Percentiles rank a stretch among this genome's conserved stretches.
These are phyloP conservation scores for Amphipyra tragopoginis DNA, from an alignment of 2,888 invertebrate species.

Conservation along the genomic window DNA sequence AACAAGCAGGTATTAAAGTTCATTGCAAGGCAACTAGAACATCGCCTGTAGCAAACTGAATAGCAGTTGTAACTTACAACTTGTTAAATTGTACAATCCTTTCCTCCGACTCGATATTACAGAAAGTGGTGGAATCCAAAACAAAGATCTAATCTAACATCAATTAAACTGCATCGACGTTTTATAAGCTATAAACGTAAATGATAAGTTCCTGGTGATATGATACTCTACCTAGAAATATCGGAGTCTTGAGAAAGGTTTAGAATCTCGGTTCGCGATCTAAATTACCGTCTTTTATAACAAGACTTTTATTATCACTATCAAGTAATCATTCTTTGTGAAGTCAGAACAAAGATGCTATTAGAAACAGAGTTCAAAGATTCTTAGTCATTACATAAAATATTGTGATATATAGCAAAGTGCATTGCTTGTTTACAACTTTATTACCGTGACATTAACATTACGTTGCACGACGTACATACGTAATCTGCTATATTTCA, in stretches of 20 bases:
- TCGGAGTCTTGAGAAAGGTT: conserved; percentile 13
- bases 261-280: conserved; percentile 40
- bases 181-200: conserved; percentile 11
- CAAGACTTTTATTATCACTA: conserved; percentile 43
- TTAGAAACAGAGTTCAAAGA: conserved; percentile 48
- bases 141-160: conserved; percentile 6
- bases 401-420: conserved; percentile 43
- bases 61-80: conserved; percentile 27
- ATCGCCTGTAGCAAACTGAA: conserved; percentile 27
- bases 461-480: conserved; percentile 29
- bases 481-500: conserved; percentile 48
- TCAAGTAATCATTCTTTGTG: conserved; percentile 45
- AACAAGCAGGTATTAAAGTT: too few species aligned
- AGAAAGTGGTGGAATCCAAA: conserved; percentile 16
- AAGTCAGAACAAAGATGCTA: conserved; percentile 41
- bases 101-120: conserved; percentile 24
- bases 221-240: conserved; percentile 17
- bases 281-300: conserved; percentile 44
- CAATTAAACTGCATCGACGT: background rate
- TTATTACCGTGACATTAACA: conserved; percentile 42
- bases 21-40: too few species aligned
- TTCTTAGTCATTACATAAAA: conserved; percentile 47
- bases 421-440: conserved; percentile 46
- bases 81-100: conserved; percentile 33
- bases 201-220: conserved; percentile 23